Evolutionary conservation across 2,797 vertebrate genomes (phyloP).

Genomic region (Pantherophis alleghaniensis): DNA sequence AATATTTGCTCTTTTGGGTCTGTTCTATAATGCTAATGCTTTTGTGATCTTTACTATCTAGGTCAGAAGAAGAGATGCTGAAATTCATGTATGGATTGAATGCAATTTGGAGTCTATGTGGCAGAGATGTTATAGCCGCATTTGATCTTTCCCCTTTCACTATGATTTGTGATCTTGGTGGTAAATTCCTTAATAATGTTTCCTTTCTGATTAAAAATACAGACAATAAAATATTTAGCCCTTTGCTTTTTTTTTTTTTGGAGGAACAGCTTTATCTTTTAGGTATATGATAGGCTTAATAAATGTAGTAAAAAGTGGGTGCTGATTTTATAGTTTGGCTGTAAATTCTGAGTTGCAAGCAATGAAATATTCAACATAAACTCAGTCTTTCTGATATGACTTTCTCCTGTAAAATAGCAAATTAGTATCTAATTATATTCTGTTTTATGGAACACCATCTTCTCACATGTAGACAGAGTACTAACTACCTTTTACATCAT

Average conservation of each 20-base stretch:
- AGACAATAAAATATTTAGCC: neutral
- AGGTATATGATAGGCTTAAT: neutral
- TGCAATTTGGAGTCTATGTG: slow-evolving; percentile 84
- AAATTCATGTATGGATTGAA: slow-evolving; percentile 84
- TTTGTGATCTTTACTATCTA: slow-evolving; percentile 56
- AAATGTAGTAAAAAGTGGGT: neutral
- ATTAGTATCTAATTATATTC: neutral
- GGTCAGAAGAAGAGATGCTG: slow-evolving; percentile 84
- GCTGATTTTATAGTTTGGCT: neutral
- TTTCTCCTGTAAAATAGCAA: neutral
- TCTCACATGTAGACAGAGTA: neutral
- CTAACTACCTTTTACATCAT: neutral
- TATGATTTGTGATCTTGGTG: slow-evolving; percentile 81
- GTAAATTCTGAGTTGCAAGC: neutral
- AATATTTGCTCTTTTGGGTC: neutral
- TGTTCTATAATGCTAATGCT: neutral
- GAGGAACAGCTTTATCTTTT: neutral
- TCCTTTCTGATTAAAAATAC: neutral
- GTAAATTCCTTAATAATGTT: slow-evolving; percentile 49
- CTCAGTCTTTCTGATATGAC: neutral
- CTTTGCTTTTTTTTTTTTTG: neutral
- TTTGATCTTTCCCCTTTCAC: slow-evolving; percentile 79
- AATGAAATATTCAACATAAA: neutral
- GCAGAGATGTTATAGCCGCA: slow-evolving; percentile 73
- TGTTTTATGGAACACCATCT: neutral